Base-by-base conservation (phyloP, 2,797 vertebrate species). In the Sebastes matsubarae region DNA sequence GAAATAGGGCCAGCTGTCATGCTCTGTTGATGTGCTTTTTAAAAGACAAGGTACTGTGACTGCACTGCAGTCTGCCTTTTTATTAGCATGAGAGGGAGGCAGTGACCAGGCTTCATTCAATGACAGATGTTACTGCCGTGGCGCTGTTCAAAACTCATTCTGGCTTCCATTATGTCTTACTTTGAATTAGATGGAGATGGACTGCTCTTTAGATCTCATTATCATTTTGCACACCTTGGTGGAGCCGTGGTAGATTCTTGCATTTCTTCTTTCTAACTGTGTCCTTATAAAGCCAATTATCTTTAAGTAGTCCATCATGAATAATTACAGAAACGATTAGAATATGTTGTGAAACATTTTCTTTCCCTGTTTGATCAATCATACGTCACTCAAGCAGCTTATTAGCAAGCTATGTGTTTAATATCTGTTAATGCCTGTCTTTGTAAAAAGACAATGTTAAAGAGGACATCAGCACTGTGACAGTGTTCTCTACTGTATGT, bases 1-100 rank as follows among this genome's bases (percentile, higher is more conserved):
- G 83, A 89, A 87, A 85, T 61, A 73, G 64, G 34, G 50, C 54
- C 70, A 1, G 75, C 74, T 84, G 83, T 86, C 84, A 75, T 64
- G 34, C 71, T 77, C 10, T n/a, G 12, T 59, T 81, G 76, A 84
- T 83, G 2, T 60, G 70, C 59, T 68, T 82, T 71, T 69, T 80
- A 66, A 86, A 80, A 89, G 76, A 87, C 72, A 80, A 81, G 79
- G 72, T 20, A 34, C 73, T 63, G 30, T 75, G 67, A 79, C 85
- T 75, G 77, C 71, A 61, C 57, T 60, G 78, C 71, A 72, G 66
- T 81, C 72, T 69, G 52, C 71, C 63, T 20, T 90, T 92, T 91
- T 81, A 89, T 85, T 61, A 79, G 63, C 67, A 30, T 76, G 66
- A 24, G 61, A 85, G 32, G 20, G 69, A 63, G 73, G 57, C 63